These are phyloP conservation scores for Argya squamiceps DNA, from an alignment of 2,797 vertebrate genomes.

Conservation along the genomic window DNA sequence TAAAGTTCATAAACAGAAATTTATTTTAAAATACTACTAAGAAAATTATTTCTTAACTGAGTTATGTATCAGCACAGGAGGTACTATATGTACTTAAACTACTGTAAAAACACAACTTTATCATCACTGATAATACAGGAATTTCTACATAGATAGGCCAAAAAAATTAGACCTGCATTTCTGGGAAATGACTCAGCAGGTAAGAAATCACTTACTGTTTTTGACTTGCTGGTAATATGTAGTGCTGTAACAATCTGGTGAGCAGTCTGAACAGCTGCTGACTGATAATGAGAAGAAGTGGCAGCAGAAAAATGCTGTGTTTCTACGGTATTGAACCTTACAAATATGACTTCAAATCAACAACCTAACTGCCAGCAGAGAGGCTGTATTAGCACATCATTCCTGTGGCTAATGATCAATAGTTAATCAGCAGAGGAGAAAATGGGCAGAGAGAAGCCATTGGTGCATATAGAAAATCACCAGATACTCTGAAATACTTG, in stretches of 20 bases:
- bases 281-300: neutral
- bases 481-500: neutral
- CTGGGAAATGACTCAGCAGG: neutral
- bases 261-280: neutral
- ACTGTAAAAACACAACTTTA: neutral
- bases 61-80: neutral
- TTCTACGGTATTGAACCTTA: neutral
- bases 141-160: neutral
- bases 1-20: neutral
- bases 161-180: neutral
- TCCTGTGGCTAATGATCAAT: constrained; percentile 15
- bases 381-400: neutral
- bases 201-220: neutral
- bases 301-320: neutral
- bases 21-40: neutral
- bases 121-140: neutral
- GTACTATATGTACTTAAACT: neutral
- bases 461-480: neutral
- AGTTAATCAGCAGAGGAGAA: constrained; percentile 6
- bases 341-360: constrained; percentile 19
- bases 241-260: neutral
- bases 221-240: neutral
- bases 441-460: neutral
- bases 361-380: neutral
- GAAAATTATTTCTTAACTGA: neutral